Percentiles rank a stretch among this genome's conserved stretches.
Evolutionary conservation across 2,113 vertebrate species (phyloP).

Genomic region (Neotragus pygmaeus): DNA sequence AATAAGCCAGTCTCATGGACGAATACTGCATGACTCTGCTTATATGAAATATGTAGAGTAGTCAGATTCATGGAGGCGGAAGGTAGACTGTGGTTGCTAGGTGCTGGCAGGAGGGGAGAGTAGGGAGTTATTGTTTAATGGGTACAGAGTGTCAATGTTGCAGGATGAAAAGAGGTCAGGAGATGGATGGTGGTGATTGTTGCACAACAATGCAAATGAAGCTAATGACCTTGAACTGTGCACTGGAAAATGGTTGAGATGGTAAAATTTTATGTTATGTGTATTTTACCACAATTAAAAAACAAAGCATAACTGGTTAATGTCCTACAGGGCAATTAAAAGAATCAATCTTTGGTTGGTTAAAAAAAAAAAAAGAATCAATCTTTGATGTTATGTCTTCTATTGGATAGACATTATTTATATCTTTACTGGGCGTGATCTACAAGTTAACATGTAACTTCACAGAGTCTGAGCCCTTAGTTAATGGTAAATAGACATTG

Average conservation of each 20-base stretch:
- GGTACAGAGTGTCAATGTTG: neutral
- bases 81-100: neutral
- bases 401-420: neutral
- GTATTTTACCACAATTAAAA: neutral
- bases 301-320: neutral
- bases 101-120: too few species aligned
- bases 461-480: neutral
- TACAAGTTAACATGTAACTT: neutral
- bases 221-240: neutral
- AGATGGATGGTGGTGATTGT: neutral
- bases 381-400: neutral
- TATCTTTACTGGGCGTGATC: neutral
- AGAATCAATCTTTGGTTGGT: neutral
- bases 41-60: neutral
- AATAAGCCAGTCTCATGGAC: neutral
- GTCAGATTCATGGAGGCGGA: neutral
- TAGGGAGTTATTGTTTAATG: neutral
- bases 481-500: neutral
- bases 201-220: neutral
- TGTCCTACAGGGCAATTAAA: neutral
- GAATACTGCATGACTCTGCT: neutral
- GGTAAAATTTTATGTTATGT: neutral
- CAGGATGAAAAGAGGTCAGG: neutral
- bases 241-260: neutral
- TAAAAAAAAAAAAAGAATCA: neutral